Percentiles rank a stretch among this genome's conserved stretches.
These are phyloP conservation scores for Glaucomys volans DNA, from an alignment of 2,113 vertebrate genomes.

Conservation along the genomic window DNA sequence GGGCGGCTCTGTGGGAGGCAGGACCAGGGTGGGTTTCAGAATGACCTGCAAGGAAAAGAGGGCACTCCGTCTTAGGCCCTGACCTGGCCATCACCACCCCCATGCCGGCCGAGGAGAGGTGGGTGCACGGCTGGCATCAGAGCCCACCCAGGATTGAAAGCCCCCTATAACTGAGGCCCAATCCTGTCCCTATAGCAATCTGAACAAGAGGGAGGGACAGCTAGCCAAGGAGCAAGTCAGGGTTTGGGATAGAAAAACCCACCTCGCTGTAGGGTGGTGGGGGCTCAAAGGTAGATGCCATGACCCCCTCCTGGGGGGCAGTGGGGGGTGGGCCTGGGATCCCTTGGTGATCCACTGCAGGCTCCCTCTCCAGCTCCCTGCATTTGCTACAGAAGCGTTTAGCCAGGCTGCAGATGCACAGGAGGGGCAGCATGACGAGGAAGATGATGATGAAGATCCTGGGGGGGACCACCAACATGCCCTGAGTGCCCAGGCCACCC, in stretches of 20 bases:
- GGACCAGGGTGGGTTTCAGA: constrained; percentile 44
- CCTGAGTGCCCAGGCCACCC: background rate
- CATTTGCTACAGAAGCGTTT: constrained; percentile 43
- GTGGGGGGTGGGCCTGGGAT: background rate
- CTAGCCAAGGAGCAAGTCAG: background rate
- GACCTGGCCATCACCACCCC: background rate
- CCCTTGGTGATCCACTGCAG: rapidly evolving
- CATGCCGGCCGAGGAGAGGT: no score
- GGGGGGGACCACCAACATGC: background rate
- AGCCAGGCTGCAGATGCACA: constrained; percentile 62
- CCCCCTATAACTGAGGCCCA: background rate
- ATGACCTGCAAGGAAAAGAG: constrained; percentile 62
- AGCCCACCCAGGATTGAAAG: background rate
- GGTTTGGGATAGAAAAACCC: background rate
- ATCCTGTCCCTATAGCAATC: background rate
- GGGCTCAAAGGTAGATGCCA: background rate
- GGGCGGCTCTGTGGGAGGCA: constrained; percentile 48
- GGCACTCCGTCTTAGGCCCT: background rate
- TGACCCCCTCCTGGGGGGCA: background rate
- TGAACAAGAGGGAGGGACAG: background rate
- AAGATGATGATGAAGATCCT: constrained; percentile 65
- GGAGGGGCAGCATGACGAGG: background rate
- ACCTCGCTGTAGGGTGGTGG: constrained; percentile 79
- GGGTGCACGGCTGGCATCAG: rapidly evolving
- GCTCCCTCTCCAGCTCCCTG: background rate